Evolutionary conservation across 2,888 invertebrate species (phyloP).

Genomic region (Pandemis heparana): DNA sequence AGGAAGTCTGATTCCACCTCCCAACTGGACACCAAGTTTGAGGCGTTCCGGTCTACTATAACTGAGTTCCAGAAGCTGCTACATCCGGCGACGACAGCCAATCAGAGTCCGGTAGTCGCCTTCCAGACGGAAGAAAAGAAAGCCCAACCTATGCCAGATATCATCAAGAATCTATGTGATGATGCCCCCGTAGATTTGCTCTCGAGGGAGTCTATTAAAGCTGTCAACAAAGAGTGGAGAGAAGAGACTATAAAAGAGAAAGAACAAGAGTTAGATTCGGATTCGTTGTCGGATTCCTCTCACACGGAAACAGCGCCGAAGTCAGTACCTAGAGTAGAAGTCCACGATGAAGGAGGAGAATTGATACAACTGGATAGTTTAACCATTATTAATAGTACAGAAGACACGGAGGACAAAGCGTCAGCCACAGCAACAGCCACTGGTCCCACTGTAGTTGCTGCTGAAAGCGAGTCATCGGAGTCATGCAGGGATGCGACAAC

Average conservation of each 20-base stretch:
- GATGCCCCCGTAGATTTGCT: conserved; percentile 76
- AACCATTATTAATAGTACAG: conserved; percentile 75
- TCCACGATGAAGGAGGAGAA: conserved; percentile 90
- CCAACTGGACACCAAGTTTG: conserved; percentile 93
- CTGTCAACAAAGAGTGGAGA: conserved; percentile 68
- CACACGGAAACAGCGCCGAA: conserved; percentile 72
- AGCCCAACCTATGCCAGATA: conserved; percentile 86
- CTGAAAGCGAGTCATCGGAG: conserved; percentile 85
- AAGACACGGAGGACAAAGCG: conserved; percentile 63
- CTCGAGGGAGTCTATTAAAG: conserved; percentile 64
- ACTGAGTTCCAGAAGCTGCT: conserved; percentile 95
- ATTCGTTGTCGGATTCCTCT: conserved; percentile 82
- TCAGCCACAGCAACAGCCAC: conserved; percentile 68
- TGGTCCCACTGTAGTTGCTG: conserved; percentile 76
- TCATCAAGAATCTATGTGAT: conserved; percentile 81
- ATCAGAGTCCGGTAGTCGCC: conserved; percentile 57
- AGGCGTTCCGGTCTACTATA: conserved; percentile 93
- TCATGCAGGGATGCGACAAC: conserved; percentile 90
- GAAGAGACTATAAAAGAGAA: conserved; percentile 80
- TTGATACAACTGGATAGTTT: conserved; percentile 87
- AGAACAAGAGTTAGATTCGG: conserved; percentile 83
- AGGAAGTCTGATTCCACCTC: conserved; percentile 94
- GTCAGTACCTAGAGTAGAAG: conserved; percentile 89
- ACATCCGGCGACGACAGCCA: conserved; percentile 87
- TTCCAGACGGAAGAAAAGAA: conserved; percentile 73